Evolutionary conservation across 2,113 vertebrate species (phyloP).

Genomic region (Ptilorrhoa leucosticta): DNA sequence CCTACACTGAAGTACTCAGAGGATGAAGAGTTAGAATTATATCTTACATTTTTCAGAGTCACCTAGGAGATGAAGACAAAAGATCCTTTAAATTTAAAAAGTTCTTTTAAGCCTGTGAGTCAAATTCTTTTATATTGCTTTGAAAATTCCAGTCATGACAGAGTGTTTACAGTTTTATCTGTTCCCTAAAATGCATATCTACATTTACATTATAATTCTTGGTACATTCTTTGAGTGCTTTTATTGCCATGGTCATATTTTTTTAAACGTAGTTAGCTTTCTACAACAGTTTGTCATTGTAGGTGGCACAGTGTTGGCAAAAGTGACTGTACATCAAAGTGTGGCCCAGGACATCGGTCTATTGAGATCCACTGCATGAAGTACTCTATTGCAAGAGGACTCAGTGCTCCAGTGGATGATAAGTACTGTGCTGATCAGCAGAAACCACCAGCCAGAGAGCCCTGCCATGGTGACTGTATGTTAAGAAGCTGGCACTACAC

Average conservation of each 20-base stretch:
- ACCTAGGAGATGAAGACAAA: neutral
- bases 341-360: conserved; percentile 84
- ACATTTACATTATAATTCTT: neutral
- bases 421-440: conserved; percentile 75
- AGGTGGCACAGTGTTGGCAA: conserved; percentile 89
- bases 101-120: neutral
- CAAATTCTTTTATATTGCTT: neutral
- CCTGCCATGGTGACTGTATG: conserved; percentile 87
- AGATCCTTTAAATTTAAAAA: neutral
- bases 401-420: conserved; percentile 77
- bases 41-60: neutral
- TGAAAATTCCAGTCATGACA: neutral
- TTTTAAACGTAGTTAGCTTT: conserved; percentile 15
- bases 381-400: conserved; percentile 78
- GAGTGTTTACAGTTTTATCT: neutral
- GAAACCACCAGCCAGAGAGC: conserved; percentile 84
- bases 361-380: conserved; percentile 88
- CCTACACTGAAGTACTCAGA: neutral
- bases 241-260: neutral
- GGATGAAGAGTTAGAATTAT: neutral
- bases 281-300: conserved; percentile 39
- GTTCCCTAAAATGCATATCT: neutral
- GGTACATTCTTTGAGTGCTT: neutral
- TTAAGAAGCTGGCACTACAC: conserved; percentile 90
- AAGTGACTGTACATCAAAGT: conserved; percentile 89